A percentile compares a stretch with the other conserved stretches of the same genome.
Conservation (phyloP, 2,113 vertebrate species). For the Gallinago undulata region DNA sequence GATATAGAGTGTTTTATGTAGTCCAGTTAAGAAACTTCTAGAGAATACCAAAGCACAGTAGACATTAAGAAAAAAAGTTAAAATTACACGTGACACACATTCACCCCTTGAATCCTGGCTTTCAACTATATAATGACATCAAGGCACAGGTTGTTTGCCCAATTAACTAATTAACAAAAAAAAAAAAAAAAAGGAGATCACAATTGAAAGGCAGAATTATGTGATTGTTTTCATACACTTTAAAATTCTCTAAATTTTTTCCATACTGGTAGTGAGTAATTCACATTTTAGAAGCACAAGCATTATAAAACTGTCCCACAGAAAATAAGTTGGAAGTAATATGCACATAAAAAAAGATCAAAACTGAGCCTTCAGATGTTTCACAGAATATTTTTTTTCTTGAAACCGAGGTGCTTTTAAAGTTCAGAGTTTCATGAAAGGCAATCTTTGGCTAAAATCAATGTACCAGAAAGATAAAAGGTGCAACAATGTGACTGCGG, state of each 20-base stretch:
- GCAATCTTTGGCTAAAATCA: constrained; percentile 65
- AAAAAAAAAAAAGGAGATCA: background rate
- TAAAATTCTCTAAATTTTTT: background rate
- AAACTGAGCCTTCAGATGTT: constrained; percentile 51
- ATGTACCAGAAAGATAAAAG: constrained; percentile 66
- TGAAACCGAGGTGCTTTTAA: constrained; percentile 53
- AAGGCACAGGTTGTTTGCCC: background rate
- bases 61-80: background rate
- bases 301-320: background rate
- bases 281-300: background rate
- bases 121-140: background rate
- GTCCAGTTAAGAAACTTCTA: background rate
- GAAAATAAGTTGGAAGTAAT: constrained; percentile 42
- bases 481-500: constrained; percentile 47
- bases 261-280: background rate
- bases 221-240: background rate
- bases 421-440: constrained; percentile 62
- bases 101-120: background rate
- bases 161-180: background rate
- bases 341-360: constrained; percentile 59
- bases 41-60: background rate
- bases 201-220: background rate
- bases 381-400: constrained; percentile 34
- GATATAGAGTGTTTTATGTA: background rate
- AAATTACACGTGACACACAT: background rate